phyloP scores from a whole-genome alignment of 2,888 invertebrate genomes.

The Dendrolimus pini region DNA sequence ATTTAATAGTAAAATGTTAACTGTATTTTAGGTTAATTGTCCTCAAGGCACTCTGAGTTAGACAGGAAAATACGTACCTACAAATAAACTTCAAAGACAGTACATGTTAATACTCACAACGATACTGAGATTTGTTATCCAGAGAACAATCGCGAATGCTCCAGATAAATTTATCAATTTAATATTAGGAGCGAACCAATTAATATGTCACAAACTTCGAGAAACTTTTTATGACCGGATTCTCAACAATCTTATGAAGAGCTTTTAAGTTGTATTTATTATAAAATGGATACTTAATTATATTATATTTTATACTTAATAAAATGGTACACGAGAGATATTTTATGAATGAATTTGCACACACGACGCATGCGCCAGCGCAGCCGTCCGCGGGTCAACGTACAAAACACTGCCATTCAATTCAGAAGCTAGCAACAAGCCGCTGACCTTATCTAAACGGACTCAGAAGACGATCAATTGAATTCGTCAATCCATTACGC shows the following conservation, averaged over 20 bases:
- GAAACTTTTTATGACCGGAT: not conserved
- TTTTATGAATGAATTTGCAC: not conserved
- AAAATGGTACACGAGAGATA: not conserved
- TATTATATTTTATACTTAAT: not conserved
- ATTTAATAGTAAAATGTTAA: no score
- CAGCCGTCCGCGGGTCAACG: conserved; percentile 54
- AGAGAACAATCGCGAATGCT: not conserved
- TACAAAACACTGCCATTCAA: conserved; percentile 49
- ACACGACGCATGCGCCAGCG: conserved; percentile 28
- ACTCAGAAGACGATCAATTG: conserved; percentile 1
- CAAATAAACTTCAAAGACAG: no score
- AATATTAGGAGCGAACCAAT: not conserved
- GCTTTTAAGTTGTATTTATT: not conserved
- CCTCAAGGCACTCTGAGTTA: no score
- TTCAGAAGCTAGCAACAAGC: conserved; percentile 40
- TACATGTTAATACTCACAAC: not conserved
- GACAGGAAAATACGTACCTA: no score
- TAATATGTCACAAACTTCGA: not conserved
- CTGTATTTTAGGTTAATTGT: no score
- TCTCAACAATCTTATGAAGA: not conserved
- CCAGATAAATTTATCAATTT: not conserved
- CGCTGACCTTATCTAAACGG: conserved; percentile 52
- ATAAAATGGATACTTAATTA: not conserved
- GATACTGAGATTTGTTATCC: not conserved
- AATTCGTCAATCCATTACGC: not conserved